Evolutionary conservation across 1,140 invertebrate genomes (phyloP).

Genomic region (Pseudomyrmex gracilis): DNA sequence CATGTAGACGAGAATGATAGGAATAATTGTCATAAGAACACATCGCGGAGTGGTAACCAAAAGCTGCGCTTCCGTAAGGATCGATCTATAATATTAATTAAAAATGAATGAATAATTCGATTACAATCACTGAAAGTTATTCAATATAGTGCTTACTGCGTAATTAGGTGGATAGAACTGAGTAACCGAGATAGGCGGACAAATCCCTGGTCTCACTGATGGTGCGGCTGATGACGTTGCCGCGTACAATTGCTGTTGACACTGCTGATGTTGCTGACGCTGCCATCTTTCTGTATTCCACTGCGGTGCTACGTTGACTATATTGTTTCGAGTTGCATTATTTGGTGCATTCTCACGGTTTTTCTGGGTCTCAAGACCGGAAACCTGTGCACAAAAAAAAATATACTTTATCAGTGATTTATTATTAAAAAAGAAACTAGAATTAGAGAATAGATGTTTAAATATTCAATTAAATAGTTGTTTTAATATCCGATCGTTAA

Average conservation of each 20-base stretch:
- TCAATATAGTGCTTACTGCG: conserved; percentile 67
- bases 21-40: conserved; percentile 61
- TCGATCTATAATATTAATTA: conserved; percentile 72
- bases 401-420: not conserved
- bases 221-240: conserved; percentile 48
- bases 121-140: not conserved
- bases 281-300: conserved; percentile 70
- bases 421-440: not conserved
- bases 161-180: conserved; percentile 76
- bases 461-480: too few relatives aligned
- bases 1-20: conserved; percentile 64
- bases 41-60: conserved; percentile 69
- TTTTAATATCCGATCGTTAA: too few relatives aligned
- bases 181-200: conserved; percentile 66
- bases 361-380: conserved; percentile 59
- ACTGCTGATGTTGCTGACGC: conserved; percentile 57
- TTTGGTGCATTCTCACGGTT: conserved; percentile 21
- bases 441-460: not conserved
- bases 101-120: not conserved
- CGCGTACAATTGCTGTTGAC: conserved; percentile 58
- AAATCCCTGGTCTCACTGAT: conserved; percentile 59
- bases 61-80: conserved; percentile 66
- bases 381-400: conserved; percentile 31
- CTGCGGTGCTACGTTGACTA: conserved; percentile 66
- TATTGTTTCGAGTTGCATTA: conserved; percentile 65